Percentiles rank a stretch among this genome's conserved stretches.
Conservation (phyloP, 2,888 invertebrate species). For the Tetragonisca angustula region DNA sequence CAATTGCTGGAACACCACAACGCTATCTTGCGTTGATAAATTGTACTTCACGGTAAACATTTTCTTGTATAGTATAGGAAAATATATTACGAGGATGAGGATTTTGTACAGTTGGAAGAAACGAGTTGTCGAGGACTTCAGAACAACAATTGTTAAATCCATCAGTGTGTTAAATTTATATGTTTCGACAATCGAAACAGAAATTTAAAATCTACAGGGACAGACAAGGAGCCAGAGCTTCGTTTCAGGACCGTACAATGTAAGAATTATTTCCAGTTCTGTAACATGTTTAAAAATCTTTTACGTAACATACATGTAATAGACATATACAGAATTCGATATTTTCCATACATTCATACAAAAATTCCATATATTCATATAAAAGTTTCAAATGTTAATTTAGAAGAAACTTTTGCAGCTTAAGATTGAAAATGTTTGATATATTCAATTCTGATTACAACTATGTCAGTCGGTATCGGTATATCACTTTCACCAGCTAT, state of each 20-base stretch:
- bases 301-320: neutral
- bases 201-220: neutral
- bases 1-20: constrained; percentile 11
- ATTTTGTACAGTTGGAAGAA: neutral
- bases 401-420: no score
- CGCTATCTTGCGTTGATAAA: constrained; percentile 21
- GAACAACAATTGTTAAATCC: neutral
- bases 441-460: neutral
- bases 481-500: neutral
- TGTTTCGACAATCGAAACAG: neutral
- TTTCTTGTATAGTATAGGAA: neutral
- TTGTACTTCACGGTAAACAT: constrained; percentile 7
- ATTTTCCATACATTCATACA: neutral
- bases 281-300: neutral
- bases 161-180: neutral
- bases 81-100: neutral
- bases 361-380: no score
- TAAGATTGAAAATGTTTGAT: no score
- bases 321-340: neutral
- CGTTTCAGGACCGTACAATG: constrained; percentile 2
- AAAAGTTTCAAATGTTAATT: no score
- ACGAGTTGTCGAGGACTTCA: neutral
- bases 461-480: neutral
- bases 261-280: neutral
- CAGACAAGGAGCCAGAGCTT: neutral